Evolutionary conservation across 1,140 invertebrate species (phyloP).

Genomic region (Drosophila prosaltans): DNA sequence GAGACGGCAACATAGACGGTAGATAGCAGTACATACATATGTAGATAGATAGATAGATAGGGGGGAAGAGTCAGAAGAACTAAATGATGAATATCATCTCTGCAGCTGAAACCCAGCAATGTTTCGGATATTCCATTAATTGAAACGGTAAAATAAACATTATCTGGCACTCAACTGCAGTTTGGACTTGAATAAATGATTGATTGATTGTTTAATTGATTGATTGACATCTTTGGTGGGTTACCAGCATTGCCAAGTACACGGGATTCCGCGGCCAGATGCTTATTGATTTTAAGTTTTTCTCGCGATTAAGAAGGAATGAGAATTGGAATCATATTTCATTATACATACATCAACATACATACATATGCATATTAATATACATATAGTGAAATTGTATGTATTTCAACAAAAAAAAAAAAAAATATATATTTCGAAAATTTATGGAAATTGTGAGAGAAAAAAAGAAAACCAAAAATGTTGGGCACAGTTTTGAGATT

Average conservation of each 20-base stretch:
- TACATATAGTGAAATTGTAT: background rate
- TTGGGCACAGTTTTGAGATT: constrained; percentile 58
- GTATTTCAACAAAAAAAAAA: background rate
- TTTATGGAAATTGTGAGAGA: constrained; percentile 14
- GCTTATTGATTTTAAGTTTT: constrained; percentile 74
- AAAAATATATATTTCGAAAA: background rate
- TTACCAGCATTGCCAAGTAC: constrained; percentile 81
- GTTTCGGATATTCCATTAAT: background rate
- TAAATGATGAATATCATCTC: background rate
- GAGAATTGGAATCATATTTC: background rate
- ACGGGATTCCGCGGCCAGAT: constrained; percentile 83
- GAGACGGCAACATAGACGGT: background rate
- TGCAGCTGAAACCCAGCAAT: constrained; percentile 45
- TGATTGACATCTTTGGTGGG: constrained; percentile 1
- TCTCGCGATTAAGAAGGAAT: constrained; percentile 26
- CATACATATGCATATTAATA: background rate
- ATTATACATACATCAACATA: background rate
- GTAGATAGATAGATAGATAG: background rate
- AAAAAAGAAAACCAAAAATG: constrained; percentile 73
- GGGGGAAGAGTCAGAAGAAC: background rate
- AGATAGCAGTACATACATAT: constrained; percentile 3
- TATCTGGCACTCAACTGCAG: constrained; percentile 37
- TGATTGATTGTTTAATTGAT: constrained; percentile 1
- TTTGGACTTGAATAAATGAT: background rate
- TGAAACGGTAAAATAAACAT: constrained; percentile 17